These are phyloP conservation scores for Karalla daura DNA, from an alignment of 2,797 vertebrate species.

Conservation along the genomic window DNA sequence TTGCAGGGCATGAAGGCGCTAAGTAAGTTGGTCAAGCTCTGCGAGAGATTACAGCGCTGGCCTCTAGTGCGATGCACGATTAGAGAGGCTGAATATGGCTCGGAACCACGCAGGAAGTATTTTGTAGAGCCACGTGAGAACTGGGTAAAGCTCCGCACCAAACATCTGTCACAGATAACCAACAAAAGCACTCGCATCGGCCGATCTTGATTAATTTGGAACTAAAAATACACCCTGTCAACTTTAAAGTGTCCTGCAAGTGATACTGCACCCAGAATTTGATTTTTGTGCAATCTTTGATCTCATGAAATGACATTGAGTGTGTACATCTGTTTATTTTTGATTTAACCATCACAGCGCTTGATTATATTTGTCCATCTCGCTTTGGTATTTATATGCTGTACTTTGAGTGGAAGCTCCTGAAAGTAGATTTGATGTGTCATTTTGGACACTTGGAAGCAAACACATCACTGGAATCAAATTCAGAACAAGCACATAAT, in stretches of 20 bases:
- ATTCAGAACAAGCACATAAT: neutral
- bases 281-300: neutral
- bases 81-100: conserved; percentile 47
- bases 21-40: conserved; percentile 39
- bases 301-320: neutral
- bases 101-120: conserved; percentile 48
- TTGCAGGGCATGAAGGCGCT: conserved; percentile 36
- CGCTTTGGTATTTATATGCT: neutral
- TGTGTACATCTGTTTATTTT: neutral
- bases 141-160: conserved; percentile 19
- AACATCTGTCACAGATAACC: conserved; percentile 55
- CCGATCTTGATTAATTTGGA: conserved; percentile 39
- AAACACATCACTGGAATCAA: neutral
- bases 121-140: conserved; percentile 34
- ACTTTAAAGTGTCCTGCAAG: conserved; percentile 20
- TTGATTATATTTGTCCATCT: neutral
- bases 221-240: conserved; percentile 30
- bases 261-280: neutral
- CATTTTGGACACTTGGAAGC: neutral
- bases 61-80: conserved; percentile 27
- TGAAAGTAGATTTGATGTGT: neutral
- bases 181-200: conserved; percentile 44
- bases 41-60: conserved; percentile 33
- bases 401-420: neutral
- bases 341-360: neutral